Evolutionary conservation across 1,140 invertebrate genomes (phyloP), one percentile per base, ranked within the genome.

Genomic region (Cydia amplana): DNA sequence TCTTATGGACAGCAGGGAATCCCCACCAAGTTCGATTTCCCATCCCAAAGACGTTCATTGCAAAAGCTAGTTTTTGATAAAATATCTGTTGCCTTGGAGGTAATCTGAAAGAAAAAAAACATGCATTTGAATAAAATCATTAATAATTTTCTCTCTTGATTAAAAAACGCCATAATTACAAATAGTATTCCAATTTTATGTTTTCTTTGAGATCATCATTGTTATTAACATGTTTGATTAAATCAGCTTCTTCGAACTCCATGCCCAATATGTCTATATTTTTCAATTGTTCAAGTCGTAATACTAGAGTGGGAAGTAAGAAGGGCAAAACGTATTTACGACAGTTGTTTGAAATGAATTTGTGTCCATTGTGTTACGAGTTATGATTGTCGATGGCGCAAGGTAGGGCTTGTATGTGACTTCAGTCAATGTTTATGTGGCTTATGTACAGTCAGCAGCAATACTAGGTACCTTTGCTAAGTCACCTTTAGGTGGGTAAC

Each of bases 11-110:
- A 18, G 77, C 40, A 20, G 70, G 23, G 43, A 72, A 78, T 7
- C 76, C 81, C 83, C 81, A 81, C 73, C 76, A 75, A 4, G 46
- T 46, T 16, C 28, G 75, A 46, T 78, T 51, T 14, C 75, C 73
- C 16, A 82, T 67, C 16, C 76, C 32, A n/a, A 77, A 55, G 1
- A 77, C 70, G n/a, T 72, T 75, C 60, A 78, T 75, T 2, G 75
- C 36, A 16, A 64, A 32, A 25, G 74, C 67, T 14, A 85, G 25
- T 25, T 75, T 49, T 36, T 75, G 43, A 67, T 85, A 85, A 49
- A 83, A 83, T 10, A 46, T 63, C 75, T 85, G 83, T 4, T 80
- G 65, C 7, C 67, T 73, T 25, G 83, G 83, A 9, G 67, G 63
- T 40, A 79, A 70, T 32, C 83, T 85, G 77, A 28, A 77, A 81